These are phyloP conservation scores for Nymphicus hollandicus DNA, from an alignment of 2,113 vertebrate genomes.

Conservation along the genomic window DNA sequence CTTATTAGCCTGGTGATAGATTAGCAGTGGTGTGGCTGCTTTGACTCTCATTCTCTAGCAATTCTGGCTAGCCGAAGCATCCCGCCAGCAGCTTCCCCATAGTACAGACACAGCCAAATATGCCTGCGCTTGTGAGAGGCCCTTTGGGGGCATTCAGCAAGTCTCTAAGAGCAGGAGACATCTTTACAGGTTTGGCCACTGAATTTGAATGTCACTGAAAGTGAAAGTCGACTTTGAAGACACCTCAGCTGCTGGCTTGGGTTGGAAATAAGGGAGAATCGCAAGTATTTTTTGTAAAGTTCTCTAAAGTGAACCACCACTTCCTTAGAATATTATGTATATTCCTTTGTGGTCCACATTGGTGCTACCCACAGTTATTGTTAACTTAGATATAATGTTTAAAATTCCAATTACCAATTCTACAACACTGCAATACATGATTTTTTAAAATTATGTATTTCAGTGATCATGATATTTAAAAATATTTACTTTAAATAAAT, in stretches of 20 bases:
- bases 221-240: not conserved
- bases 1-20: not conserved
- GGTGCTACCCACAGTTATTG: not conserved
- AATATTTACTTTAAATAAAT: not conserved
- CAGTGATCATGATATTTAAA: not conserved
- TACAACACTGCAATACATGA: no score
- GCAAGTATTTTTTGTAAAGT: not conserved
- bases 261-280: not conserved
- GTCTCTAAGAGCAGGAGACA: not conserved
- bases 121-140: not conserved
- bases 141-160: fast-evolving
- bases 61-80: not conserved
- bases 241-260: not conserved
- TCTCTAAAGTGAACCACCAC: not conserved
- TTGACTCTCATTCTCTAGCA: not conserved
- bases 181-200: not conserved
- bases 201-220: not conserved
- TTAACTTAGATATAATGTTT: not conserved
- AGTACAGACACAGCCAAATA: not conserved
- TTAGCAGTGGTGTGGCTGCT: not conserved
- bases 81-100: not conserved
- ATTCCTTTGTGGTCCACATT: not conserved
- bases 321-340: not conserved
- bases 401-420: not conserved
- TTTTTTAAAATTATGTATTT: not conserved